Base-by-base conservation (phyloP, 1,140 invertebrate genomes). In the Micrasema minimum region DNA sequence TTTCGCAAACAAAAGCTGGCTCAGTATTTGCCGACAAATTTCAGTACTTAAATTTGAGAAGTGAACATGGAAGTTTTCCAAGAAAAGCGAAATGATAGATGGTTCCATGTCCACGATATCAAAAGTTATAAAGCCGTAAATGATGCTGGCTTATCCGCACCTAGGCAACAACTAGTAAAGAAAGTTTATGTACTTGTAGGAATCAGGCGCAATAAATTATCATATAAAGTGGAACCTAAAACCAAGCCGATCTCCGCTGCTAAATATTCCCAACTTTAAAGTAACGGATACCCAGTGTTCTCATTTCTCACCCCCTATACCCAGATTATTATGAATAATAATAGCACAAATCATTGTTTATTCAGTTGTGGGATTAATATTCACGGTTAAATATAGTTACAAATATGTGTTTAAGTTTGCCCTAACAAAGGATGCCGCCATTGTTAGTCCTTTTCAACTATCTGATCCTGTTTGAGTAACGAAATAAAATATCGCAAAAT, bases 101-200 rank as follows among this genome's bases (percentile, higher is more conserved):
- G 67, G 23, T 45, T 59, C 18, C 26, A 18, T 61, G 67, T 69
- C 67, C 55, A 50, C 55, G 67, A 31, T 61, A 69, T 69, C 67
- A 69, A 50, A 69, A 69, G 41, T 69, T 69, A 69, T 69, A 69
- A 62, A 61, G 67, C 67, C 41, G 35, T 48, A 45, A 68, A 57
- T 38, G 31, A 51, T 43, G 31, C 51, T 57, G 35, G 38, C 51
- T 68, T 68, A 68, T 46, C 41, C 51, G 14, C 38, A 48, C 53
- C 67, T 48, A 37, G 26, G 16, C 67, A 46, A 61, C 55, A 57
- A 41, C 53, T 16, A 59, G 16, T 31, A 16, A 64, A 71, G 61
- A 71, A 71, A 71, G 46, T 71, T 71, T 71, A 65, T 71, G 61
- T 71, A n/a, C n/a, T n/a, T n/a, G n/a, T n/a, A n/a, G n/a, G n/a